These are phyloP conservation scores for Corvus moneduloides DNA, from an alignment of 2,113 vertebrate genomes.

Conservation along the genomic window DNA sequence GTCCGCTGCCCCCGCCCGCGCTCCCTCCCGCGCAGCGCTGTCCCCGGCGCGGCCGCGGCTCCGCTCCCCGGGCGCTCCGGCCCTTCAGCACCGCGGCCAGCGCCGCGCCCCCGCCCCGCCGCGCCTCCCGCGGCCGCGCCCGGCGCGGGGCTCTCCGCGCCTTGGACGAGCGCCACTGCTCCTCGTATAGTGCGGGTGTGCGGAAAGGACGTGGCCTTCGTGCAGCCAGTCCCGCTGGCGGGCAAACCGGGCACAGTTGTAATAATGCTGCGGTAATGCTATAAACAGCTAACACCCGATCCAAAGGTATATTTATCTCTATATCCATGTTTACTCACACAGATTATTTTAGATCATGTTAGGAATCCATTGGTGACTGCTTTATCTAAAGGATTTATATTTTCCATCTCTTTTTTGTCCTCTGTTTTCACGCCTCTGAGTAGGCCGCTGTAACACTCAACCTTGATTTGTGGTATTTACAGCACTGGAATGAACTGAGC, in stretches of 20 bases:
- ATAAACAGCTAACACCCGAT: rapidly evolving
- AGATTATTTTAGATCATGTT: rapidly evolving
- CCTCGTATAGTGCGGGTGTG: not conserved
- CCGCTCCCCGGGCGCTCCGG: no score
- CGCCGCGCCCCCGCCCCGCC: not conserved
- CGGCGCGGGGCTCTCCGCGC: not conserved
- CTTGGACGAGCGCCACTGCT: rapidly evolving
- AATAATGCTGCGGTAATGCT: rapidly evolving
- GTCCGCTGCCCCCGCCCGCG: not conserved
- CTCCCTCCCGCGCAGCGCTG: not conserved
- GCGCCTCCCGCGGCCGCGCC: not conserved
- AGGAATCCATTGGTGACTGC: not conserved
- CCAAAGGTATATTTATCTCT: not conserved
- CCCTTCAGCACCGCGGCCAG: slow-evolving; percentile 82
- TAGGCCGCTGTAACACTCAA: not conserved
- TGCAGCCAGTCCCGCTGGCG: rapidly evolving
- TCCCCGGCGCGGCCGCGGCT: no score
- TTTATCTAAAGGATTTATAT: not conserved
- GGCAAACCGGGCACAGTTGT: not conserved
- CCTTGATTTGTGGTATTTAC: not conserved
- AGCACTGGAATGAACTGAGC: not conserved
- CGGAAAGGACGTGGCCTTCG: not conserved
- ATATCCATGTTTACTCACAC: rapidly evolving
- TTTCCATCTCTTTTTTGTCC: not conserved
- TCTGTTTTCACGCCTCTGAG: not conserved